phyloP scores from a whole-genome alignment of 2,797 vertebrate genomes.

The Sebastes aleutianus region DNA sequence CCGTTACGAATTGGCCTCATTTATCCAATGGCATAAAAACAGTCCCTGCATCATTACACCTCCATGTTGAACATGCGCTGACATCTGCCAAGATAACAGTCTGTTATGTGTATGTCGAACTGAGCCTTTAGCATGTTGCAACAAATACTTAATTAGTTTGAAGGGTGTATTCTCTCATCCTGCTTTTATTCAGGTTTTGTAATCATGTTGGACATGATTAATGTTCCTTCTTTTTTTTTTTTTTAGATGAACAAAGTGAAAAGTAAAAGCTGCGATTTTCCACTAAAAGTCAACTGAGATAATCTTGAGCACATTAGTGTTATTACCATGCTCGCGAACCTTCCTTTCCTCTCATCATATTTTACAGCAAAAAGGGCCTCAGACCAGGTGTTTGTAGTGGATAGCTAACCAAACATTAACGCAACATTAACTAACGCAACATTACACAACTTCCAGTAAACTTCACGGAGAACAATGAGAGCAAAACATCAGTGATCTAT shows the following conservation, averaged over 20 bases:
- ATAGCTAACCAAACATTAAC: too few species aligned
- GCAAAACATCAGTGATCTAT: too few species aligned
- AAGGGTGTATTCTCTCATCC: background rate
- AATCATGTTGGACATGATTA: background rate
- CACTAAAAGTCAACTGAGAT: background rate
- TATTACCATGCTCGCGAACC: background rate
- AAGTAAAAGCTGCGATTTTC: background rate
- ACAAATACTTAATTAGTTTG: background rate
- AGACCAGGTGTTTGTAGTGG: background rate
- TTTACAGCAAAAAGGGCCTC: background rate
- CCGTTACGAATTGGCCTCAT: background rate
- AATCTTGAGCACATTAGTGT: background rate
- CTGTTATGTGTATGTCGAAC: too few species aligned
- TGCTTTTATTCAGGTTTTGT: background rate
- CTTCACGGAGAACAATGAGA: too few species aligned
- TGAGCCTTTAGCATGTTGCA: background rate
- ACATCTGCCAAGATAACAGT: background rate
- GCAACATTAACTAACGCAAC: too few species aligned
- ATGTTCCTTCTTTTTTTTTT: background rate
- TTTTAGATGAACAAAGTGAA: background rate
- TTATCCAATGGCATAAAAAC: background rate
- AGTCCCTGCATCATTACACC: background rate
- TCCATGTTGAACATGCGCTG: background rate
- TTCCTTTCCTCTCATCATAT: background rate
- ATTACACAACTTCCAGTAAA: too few species aligned